These are phyloP conservation scores for Eriocheir sinensis DNA, from an alignment of 1,140 invertebrate species.

Conservation along the genomic window DNA sequence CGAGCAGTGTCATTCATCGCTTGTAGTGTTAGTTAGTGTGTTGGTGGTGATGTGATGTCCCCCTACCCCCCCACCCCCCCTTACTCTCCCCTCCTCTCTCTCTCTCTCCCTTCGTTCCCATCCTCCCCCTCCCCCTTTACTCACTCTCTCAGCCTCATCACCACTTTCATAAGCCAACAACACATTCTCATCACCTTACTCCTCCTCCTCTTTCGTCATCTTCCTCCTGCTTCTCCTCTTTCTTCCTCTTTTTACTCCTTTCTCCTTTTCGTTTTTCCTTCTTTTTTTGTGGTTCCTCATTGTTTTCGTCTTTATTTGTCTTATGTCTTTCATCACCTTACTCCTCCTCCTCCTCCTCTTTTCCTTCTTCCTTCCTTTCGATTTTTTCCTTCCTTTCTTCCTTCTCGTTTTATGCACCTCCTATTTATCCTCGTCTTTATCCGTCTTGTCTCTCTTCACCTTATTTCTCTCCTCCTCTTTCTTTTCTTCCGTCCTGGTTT, in stretches of 20 bases:
- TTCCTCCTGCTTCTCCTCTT: background rate
- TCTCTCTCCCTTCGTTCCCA: background rate
- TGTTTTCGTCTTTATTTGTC: too few relatives aligned
- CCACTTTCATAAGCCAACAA: background rate
- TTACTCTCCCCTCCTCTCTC: background rate
- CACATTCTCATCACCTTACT: background rate
- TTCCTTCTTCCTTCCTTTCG: background rate
- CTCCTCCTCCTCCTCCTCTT: background rate
- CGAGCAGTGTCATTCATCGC: background rate
- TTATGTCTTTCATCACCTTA: background rate
- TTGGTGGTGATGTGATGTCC: constrained; percentile 24
- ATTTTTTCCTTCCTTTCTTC: background rate
- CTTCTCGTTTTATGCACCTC: background rate
- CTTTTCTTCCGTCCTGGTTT: background rate
- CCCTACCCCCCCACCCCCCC: background rate
- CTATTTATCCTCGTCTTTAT: too few relatives aligned
- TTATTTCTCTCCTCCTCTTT: background rate
- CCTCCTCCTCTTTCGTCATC: background rate
- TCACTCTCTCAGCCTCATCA: background rate
- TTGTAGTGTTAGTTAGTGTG: constrained; percentile 24
- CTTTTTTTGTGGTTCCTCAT: background rate
- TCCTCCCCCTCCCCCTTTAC: background rate
- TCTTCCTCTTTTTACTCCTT: background rate
- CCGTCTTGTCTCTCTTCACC: background rate
- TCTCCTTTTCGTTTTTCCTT: background rate